phyloP scores from a whole-genome alignment of 2,888 invertebrate species.

The Dicyrtomina minuta region DNA sequence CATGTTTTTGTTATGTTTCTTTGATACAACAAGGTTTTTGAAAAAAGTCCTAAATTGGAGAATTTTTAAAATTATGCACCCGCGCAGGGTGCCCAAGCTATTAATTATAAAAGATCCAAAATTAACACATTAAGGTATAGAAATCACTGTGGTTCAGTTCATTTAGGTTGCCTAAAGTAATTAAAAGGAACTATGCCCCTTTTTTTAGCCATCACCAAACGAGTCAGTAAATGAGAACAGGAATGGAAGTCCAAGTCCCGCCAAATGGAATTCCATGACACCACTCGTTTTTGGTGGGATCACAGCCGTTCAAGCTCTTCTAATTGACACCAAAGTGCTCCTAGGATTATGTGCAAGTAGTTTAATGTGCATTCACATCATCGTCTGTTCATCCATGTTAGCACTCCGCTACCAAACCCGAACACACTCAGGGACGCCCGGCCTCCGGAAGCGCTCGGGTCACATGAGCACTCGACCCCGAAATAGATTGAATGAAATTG shows the following conservation, averaged over 20 bases:
- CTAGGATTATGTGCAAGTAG: slow-evolving; percentile 45
- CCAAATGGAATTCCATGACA: slow-evolving; percentile 46
- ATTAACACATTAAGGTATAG: no score
- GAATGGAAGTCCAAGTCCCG: slow-evolving; percentile 1
- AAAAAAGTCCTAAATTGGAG: no score
- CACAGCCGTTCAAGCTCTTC: slow-evolving; percentile 46
- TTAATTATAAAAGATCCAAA: no score
- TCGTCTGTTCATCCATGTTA: slow-evolving; percentile 49
- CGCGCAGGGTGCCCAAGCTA: no score
- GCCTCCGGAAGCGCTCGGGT: slow-evolving; percentile 37
- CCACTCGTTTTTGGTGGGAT: slow-evolving; percentile 50
- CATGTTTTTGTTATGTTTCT: background rate
- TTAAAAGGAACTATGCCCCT: no score
- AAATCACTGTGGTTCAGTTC: no score
- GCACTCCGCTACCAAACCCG: slow-evolving; percentile 48
- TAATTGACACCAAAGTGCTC: slow-evolving; percentile 51
- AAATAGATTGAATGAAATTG: background rate
- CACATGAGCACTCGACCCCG: slow-evolving; percentile 44
- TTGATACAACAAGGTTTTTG: no score
- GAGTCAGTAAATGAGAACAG: no score
- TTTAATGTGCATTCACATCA: slow-evolving; percentile 51
- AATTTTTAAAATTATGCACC: no score
- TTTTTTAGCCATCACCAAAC: no score
- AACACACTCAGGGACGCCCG: slow-evolving; percentile 30
- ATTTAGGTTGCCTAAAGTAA: no score